These are phyloP conservation scores for Drosophila hydei DNA, from an alignment of 1,140 invertebrate species.

Conservation along the genomic window DNA sequence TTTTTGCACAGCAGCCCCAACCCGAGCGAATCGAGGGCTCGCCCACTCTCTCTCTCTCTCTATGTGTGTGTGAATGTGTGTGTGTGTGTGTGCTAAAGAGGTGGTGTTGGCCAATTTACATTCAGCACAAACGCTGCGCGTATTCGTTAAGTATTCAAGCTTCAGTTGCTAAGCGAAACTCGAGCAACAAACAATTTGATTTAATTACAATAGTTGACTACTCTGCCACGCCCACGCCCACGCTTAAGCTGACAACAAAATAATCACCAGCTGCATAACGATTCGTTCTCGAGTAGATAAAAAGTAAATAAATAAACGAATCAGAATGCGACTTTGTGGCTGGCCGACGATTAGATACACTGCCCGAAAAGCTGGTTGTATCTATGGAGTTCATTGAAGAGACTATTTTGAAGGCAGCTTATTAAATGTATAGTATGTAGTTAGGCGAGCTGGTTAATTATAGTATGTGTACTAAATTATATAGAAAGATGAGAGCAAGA, in stretches of 20 bases:
- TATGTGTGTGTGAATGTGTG: neutral
- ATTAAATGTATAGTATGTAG: too few relatives aligned
- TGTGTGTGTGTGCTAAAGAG: neutral
- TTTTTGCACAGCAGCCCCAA: slow-evolving; percentile 8
- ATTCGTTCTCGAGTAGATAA: neutral
- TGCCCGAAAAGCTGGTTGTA: too few relatives aligned
- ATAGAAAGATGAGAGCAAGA: too few relatives aligned
- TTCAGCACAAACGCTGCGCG: neutral
- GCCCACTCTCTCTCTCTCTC: neutral
- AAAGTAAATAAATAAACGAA: neutral
- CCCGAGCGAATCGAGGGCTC: neutral
- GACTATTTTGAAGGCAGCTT: too few relatives aligned
- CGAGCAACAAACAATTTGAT: slow-evolving; percentile 23
- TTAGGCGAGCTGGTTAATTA: too few relatives aligned
- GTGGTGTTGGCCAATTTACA: slow-evolving; percentile 12
- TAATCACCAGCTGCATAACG: slow-evolving; percentile 10
- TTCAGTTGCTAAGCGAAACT: slow-evolving; percentile 9
- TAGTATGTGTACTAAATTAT: too few relatives aligned
- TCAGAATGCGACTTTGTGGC: too few relatives aligned
- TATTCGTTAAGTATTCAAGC: slow-evolving; percentile 15
- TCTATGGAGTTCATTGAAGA: too few relatives aligned
- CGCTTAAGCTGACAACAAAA: neutral
- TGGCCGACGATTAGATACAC: too few relatives aligned
- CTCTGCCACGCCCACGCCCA: neutral
- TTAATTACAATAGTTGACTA: slow-evolving; percentile 43